Evolutionary conservation across 2,113 vertebrate species (phyloP), one percentile per base, ranked within the genome.

Genomic region (Microcebus jonahi): DNA sequence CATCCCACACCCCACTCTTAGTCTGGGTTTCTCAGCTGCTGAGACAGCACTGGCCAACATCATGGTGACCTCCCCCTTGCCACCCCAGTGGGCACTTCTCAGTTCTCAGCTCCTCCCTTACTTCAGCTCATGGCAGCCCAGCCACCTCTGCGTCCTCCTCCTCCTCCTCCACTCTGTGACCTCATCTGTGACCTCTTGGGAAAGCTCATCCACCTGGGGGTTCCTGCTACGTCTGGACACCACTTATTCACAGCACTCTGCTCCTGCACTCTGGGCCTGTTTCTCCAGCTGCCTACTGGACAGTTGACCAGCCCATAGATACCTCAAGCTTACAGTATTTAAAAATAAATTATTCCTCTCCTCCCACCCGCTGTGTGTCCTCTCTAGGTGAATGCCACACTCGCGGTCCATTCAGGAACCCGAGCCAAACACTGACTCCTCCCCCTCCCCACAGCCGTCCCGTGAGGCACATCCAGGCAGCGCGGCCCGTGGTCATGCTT

Each of bases 401-500:
- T 63, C 21, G 5, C 0, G 14, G 39, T 14, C 68, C 7, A 0
- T 31, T 12, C 48, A n/a, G 59, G 34, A 36, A 10, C 21, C 59
- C 76, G 25, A 8, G 3, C 23, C 34, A 34, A 89, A 36, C 48
- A 31, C 36, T 14, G 39, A 2, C 63, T 57, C 29, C 67, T 42
- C 39, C 50, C 9, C 7, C 48, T 63, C 7, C n/a, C n/a, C 48
- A 0, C 11, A 0, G 2, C 15, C 68, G 18, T 18, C 36, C 14
- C 31, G 1, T 12, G 12, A 36, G 0, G 10, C 53, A n/a, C 65
- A 31, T 18, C 21, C 48, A 15, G 70, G 23, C 70, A 10, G 25
- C 15, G 0, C 6, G 1, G 20, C 34, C 48, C 4, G 9, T 31
- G 18, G 34, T 39, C 21, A 11, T n/a, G 2, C 4, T n/a, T 61